Evolutionary conservation across 2,888 invertebrate species (phyloP), one percentile per base, ranked within the genome.

Genomic region (Lasioglossum leucozonium): DNA sequence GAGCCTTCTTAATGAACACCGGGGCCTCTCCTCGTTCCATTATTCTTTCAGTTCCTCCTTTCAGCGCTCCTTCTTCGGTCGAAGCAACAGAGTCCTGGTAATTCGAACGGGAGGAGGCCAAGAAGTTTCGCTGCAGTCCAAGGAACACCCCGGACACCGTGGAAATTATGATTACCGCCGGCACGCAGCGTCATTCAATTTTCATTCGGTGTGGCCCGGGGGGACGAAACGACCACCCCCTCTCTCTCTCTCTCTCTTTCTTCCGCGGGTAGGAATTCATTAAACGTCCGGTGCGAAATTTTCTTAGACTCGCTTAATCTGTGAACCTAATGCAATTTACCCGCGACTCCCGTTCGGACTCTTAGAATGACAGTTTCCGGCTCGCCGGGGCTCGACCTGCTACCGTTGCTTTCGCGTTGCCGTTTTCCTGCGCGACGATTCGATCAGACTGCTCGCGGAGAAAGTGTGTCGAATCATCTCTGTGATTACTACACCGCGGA

Each of bases 1-100:
- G 67, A 34, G 65, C 30, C 65, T 67, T 67, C 77, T 77, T 77
- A 77, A 77, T 26, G 77, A 77, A 67, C 47, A 26, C 62, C 30
- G 62, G 16, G 58, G 18, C 67, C 44, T 34, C 44, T 47, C 44
- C 67, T n/a, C 44, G 34, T 65, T 37, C 40, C 44, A 34, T 40
- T 47, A 44, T 76, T 47, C 65, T 77, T 77, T 67, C 44, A 22
- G 34, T 65, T 65, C 22, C 37, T 37, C 22, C 22, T 67, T 26
- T 75, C 26, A 34, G 65, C 34, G 30, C n/a, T 40, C 16, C 8
- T 55, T 26, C 26, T 73, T 44, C 44, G 42, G 22, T 58, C 34
- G 34, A 58, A 58, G 58, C 58, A 58, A 58, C 58, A 58, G 58
- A 58, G 26, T 58, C 58, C 58, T 26, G 58, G 51, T 58, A 26